Evolutionary conservation across 92 coral and sea anemone species (phyloP).

Genomic region (Heliopora coerulea): DNA sequence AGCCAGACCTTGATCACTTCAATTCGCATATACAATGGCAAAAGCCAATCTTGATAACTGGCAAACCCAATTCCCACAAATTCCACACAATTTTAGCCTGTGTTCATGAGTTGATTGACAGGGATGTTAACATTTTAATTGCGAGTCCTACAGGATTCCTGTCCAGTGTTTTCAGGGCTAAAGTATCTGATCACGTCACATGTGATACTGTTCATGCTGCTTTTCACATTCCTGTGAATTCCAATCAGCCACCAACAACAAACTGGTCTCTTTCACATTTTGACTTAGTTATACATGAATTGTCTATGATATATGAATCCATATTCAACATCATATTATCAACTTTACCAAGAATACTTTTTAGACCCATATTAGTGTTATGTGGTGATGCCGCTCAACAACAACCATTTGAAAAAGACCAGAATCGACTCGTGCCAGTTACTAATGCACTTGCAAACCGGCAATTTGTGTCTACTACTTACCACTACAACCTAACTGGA

Average conservation of each 20-base stretch:
- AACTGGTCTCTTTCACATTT: slow-evolving; percentile 6
- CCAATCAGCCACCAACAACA: not conserved
- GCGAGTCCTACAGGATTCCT: slow-evolving; percentile 24
- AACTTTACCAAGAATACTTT: not conserved
- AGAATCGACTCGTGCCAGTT: not conserved
- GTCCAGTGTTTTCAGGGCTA: not conserved
- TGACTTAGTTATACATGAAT: slow-evolving; percentile 34
- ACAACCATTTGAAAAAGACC: not conserved
- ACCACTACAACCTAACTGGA: slow-evolving; percentile 10
- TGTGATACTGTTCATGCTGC: slow-evolving; percentile 32
- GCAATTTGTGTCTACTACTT: not conserved
- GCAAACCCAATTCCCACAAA: slow-evolving; percentile 27
- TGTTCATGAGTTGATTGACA: not conserved
- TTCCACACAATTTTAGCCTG: not conserved
- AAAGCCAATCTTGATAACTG: slow-evolving; percentile 12
- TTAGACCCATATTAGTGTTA: slow-evolving; percentile 5
- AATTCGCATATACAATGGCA: slow-evolving; percentile 1
- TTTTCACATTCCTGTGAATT: slow-evolving; percentile 7
- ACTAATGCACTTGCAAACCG: not conserved
- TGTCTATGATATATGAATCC: slow-evolving; percentile 9
- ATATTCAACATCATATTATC: not conserved
- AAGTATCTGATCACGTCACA: not conserved
- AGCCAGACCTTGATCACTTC: not conserved
- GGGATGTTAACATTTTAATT: not conserved
- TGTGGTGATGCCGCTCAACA: slow-evolving; percentile 13